A percentile compares a stretch with the other conserved stretches of the same genome.
Conservation (phyloP, 2,888 invertebrate genomes). For the Heliconius hortense region DNA sequence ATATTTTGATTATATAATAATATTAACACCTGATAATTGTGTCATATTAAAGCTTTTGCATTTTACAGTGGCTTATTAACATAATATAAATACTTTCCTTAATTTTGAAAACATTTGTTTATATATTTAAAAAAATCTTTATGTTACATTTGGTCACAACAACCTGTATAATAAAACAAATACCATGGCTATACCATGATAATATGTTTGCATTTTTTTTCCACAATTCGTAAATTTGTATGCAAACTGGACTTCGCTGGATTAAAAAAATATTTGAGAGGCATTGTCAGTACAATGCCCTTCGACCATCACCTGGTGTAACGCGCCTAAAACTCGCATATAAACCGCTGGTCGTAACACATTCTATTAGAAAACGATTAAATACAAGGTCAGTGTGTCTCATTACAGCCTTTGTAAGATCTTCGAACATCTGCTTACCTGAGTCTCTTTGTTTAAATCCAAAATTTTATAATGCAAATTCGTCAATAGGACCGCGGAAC, state of each 20-base stretch:
- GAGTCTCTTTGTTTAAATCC: conserved; percentile 49
- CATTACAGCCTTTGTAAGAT: conserved; percentile 41
- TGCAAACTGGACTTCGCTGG: conserved; percentile 4
- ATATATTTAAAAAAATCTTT: no score
- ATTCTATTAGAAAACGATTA: conserved; percentile 33
- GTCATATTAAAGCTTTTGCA: no score
- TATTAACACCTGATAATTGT: background rate
- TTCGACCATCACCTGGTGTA: conserved; percentile 33
- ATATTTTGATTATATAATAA: background rate
- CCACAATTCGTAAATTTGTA: background rate
- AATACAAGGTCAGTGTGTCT: conserved; percentile 41
- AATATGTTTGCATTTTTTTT: background rate
- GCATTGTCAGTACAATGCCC: conserved; percentile 18
- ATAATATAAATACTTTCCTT: no score
- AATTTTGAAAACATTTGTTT: no score
- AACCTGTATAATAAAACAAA: background rate
- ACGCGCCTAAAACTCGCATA: conserved; percentile 17
- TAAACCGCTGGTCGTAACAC: conserved; percentile 22
- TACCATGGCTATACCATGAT: background rate
- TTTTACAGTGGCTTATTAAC: no score
- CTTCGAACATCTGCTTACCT: conserved; percentile 63
- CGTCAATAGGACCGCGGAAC: conserved; percentile 38
- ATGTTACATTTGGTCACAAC: no score
- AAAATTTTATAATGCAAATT: conserved; percentile 48
- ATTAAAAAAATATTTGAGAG: conserved; percentile 2